These are phyloP conservation scores for Limosa lapponica DNA, from an alignment of 2,797 vertebrate genomes.

Conservation along the genomic window DNA sequence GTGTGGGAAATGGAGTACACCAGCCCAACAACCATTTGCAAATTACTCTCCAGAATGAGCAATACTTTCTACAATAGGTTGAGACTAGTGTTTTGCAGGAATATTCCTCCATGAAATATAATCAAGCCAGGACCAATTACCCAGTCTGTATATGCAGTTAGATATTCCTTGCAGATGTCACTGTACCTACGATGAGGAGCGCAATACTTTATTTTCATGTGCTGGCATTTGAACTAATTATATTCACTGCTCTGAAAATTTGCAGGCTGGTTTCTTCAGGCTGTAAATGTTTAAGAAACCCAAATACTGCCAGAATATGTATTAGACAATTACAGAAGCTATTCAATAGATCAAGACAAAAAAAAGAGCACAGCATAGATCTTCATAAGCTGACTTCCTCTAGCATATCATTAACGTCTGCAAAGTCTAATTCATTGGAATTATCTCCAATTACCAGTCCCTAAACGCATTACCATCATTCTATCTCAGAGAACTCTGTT, in stretches of 20 bases:
- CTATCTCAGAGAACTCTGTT: neutral
- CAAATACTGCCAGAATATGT: slow-evolving; percentile 33
- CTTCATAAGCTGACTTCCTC: neutral
- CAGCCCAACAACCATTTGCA: neutral
- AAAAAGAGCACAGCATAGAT: slow-evolving; percentile 3
- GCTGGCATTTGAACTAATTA: neutral
- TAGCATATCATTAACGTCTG: slow-evolving; percentile 1
- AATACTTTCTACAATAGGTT: neutral
- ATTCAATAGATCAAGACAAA: slow-evolving; percentile 38
- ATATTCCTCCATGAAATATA: neutral
- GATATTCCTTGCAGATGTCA: neutral
- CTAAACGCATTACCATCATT: neutral
- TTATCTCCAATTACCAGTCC: slow-evolving; percentile 51
- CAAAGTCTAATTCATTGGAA: slow-evolving; percentile 27
- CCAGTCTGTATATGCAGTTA: neutral
- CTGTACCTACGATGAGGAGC: neutral
- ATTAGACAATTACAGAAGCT: slow-evolving; percentile 38
- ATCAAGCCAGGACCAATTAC: neutral
- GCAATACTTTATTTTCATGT: neutral
- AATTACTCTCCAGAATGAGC: neutral
- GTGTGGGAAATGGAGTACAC: neutral
- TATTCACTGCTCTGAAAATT: neutral
- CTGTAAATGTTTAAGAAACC: slow-evolving; percentile 40
- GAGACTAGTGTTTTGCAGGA: neutral
- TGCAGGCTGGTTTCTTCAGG: neutral